Conservation (phyloP, 2,888 invertebrate species). For the Furcula furcula region DNA sequence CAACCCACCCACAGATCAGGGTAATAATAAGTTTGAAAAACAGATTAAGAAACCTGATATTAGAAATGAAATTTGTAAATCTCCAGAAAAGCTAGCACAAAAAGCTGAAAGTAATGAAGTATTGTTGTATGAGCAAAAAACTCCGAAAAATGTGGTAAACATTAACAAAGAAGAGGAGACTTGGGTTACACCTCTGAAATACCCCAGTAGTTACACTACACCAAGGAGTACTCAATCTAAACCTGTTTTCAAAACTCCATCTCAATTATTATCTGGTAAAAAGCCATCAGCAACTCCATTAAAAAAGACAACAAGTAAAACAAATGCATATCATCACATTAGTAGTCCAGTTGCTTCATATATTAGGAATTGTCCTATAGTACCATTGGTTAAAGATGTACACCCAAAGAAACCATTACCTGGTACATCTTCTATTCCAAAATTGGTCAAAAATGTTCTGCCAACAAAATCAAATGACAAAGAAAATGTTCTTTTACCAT, state of each 20-base stretch:
- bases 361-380: constrained; percentile 57
- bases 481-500: constrained; percentile 53
- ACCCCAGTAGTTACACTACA: constrained; percentile 18
- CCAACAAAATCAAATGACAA: constrained; percentile 37
- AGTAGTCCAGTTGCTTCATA: constrained; percentile 65
- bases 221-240: constrained; percentile 23
- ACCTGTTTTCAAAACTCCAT: constrained; percentile 49
- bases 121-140: constrained; percentile 1
- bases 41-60: too few species aligned
- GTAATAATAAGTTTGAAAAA: constrained; percentile 5
- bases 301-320: constrained; percentile 43
- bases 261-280: constrained; percentile 32
- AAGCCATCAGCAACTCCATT: constrained; percentile 35
- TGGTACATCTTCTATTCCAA: constrained; percentile 50
- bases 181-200: constrained; percentile 10
- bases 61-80: not conserved
- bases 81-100: constrained; percentile 3
- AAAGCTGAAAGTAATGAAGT: constrained; percentile 1
- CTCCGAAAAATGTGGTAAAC: not conserved
- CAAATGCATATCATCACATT: constrained; percentile 52
- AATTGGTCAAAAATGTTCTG: constrained; percentile 33
- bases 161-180: constrained; percentile 1
- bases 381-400: constrained; percentile 53
- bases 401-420: constrained; percentile 53
- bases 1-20: constrained; percentile 33